phyloP scores from a whole-genome alignment of 2,888 invertebrate genomes.

The Drosophila siamana region DNA sequence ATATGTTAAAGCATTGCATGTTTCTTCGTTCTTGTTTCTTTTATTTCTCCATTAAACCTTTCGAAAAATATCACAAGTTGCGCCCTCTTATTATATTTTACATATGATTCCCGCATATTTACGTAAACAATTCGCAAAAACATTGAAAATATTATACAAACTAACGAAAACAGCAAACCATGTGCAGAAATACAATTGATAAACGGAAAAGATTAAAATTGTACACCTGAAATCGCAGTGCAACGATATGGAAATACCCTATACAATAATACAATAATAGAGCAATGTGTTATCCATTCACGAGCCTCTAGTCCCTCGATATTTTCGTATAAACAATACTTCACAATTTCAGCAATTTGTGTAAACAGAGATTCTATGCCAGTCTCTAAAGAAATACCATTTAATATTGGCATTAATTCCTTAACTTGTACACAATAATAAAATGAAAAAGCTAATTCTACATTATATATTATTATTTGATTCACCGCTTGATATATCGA shows the following conservation, averaged over 20 bases:
- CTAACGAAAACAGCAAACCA: slow-evolving; percentile 38
- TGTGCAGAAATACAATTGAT: slow-evolving; percentile 38
- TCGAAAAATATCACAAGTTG: background rate
- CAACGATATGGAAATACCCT: slow-evolving; percentile 34
- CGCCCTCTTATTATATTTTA: slow-evolving; percentile 42
- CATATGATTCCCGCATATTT: slow-evolving; percentile 54
- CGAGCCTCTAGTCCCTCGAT: background rate
- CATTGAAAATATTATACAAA: slow-evolving; percentile 55
- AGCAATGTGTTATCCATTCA: slow-evolving; percentile 28
- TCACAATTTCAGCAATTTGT: background rate
- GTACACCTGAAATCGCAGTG: slow-evolving; percentile 27
- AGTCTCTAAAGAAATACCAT: background rate
- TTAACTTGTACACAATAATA: background rate
- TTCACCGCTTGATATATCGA: background rate
- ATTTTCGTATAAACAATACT: slow-evolving; percentile 19
- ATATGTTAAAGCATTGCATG: background rate
- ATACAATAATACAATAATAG: background rate
- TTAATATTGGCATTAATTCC: background rate
- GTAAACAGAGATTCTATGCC: slow-evolving; percentile 2
- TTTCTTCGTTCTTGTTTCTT: background rate
- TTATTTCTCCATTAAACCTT: background rate
- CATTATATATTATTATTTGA: background rate
- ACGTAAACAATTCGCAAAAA: slow-evolving; percentile 66
- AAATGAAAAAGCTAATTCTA: background rate
- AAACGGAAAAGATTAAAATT: slow-evolving; percentile 38